phyloP scores from a whole-genome alignment of 1,140 invertebrate genomes.

The Leguminivora glycinivorella region DNA sequence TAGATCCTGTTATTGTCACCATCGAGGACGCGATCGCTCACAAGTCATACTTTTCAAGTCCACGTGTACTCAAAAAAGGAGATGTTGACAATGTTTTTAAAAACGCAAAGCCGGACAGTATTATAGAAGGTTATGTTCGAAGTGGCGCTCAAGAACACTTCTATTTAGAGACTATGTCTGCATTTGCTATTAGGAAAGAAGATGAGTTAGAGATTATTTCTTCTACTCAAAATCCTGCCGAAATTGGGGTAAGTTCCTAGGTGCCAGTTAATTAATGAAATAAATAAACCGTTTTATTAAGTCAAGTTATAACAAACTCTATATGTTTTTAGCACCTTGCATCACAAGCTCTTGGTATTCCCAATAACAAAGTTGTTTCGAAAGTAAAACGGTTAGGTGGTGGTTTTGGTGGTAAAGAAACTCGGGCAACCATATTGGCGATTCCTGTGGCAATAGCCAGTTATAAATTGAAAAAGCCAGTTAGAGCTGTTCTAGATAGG shows the following conservation, averaged over 20 bases:
- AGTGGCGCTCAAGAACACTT: slow-evolving; percentile 98
- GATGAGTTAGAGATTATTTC: slow-evolving; percentile 92
- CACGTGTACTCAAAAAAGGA: slow-evolving; percentile 81
- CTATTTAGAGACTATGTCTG: slow-evolving; percentile 90
- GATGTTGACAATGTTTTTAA: slow-evolving; percentile 83
- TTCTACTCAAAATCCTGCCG: slow-evolving; percentile 91
- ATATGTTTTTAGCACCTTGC: slow-evolving; percentile 69
- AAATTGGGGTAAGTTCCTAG: slow-evolving; percentile 75
- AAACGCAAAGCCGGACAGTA: slow-evolving; percentile 79
- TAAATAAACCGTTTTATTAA: too few species aligned
- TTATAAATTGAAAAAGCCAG: slow-evolving; percentile 82
- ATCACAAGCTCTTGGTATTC: slow-evolving; percentile 82
- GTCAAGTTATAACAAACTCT: too few species aligned
- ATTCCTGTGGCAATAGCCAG: slow-evolving; percentile 81
- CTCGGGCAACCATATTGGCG: slow-evolving; percentile 76
- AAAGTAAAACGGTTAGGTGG: slow-evolving; percentile 89
- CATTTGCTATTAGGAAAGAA: slow-evolving; percentile 86
- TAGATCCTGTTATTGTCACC: slow-evolving; percentile 88
- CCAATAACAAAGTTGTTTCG: slow-evolving; percentile 83
- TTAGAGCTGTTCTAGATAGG: slow-evolving; percentile 87
- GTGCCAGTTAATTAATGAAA: too few species aligned
- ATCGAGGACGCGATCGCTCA: slow-evolving; percentile 91
- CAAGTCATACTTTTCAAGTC: slow-evolving; percentile 83
- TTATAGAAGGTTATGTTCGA: slow-evolving; percentile 86
- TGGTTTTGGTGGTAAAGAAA: slow-evolving; percentile 93